A percentile compares a stretch with the other conserved stretches of the same genome.
phyloP scores from a whole-genome alignment of 2,797 vertebrate species.

The Coregonus ussuriensis region DNA sequence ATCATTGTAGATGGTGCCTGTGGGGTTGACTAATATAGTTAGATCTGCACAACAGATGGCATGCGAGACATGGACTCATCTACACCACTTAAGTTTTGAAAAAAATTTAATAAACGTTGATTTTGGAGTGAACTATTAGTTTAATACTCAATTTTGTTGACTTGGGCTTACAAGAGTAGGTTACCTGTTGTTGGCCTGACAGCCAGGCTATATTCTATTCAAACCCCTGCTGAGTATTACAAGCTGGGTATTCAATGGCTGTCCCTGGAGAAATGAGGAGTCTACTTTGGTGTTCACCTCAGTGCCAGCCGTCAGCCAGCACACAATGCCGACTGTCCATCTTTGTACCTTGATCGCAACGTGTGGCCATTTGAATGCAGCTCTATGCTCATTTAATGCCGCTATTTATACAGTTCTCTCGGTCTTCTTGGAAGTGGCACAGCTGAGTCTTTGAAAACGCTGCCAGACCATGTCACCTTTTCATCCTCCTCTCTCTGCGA shows the following conservation, averaged over 20 bases:
- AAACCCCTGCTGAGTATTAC: background rate
- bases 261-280: background rate
- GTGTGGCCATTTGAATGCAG: background rate
- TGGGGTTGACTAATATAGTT: too few relatives aligned
- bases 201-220: background rate
- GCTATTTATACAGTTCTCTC: background rate
- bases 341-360: background rate
- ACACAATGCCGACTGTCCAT: background rate
- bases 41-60: background rate
- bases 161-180: background rate
- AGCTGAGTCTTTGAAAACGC: background rate
- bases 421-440: background rate
- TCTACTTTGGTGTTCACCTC: constrained; percentile 1
- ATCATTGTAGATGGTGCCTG: too few relatives aligned
- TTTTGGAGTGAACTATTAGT: background rate
- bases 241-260: constrained; percentile 5
- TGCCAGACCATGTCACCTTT: background rate
- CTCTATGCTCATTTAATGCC: background rate
- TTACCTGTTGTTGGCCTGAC: background rate
- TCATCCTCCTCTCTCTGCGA: background rate
- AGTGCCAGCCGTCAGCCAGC: constrained; percentile 9
- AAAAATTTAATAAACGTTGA: background rate
- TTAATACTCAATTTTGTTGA: background rate
- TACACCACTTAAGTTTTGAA: background rate
- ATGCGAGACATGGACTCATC: background rate